These are phyloP conservation scores for Pterocles orientalis DNA, from an alignment of 2,113 vertebrate species.

Conservation along the genomic window DNA sequence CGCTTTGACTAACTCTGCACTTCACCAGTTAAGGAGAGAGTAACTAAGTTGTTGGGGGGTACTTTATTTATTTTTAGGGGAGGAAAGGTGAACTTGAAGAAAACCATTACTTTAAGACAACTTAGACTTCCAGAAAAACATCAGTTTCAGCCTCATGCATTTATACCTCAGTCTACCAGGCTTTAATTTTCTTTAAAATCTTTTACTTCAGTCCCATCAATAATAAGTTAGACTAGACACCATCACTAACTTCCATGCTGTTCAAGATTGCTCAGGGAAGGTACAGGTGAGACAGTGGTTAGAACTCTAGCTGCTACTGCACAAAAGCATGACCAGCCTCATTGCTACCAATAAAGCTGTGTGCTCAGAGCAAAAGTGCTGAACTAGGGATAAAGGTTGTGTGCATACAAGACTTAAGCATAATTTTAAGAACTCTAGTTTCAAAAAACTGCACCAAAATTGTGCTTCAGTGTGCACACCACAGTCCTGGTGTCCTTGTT, in stretches of 20 bases:
- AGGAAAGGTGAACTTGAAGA: not conserved
- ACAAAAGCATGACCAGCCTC: not conserved
- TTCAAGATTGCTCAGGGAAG: not conserved
- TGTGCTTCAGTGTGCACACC: not conserved
- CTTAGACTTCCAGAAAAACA: not conserved
- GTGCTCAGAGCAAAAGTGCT: not conserved
- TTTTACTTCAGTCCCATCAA: not conserved
- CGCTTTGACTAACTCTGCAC: not conserved
- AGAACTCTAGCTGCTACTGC: not conserved
- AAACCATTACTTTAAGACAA: not conserved
- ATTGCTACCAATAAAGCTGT: not conserved
- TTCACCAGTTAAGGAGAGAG: not conserved
- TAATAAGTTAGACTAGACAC: not conserved
- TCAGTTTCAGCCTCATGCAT: not conserved
- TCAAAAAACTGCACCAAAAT: not conserved
- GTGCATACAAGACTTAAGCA: constrained; percentile 14
- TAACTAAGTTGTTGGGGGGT: not conserved
- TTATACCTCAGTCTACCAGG: not conserved
- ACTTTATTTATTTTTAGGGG: not conserved
- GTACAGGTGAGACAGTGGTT: not conserved
- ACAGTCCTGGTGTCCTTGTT: not conserved
- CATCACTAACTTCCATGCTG: not conserved
- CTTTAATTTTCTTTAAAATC: not conserved
- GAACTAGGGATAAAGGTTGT: not conserved
- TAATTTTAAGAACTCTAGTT: constrained; percentile 14